Base-by-base conservation (phyloP, 53 echinoderm and acorn worm genomes). In the Glandiceps talaboti region DNA sequence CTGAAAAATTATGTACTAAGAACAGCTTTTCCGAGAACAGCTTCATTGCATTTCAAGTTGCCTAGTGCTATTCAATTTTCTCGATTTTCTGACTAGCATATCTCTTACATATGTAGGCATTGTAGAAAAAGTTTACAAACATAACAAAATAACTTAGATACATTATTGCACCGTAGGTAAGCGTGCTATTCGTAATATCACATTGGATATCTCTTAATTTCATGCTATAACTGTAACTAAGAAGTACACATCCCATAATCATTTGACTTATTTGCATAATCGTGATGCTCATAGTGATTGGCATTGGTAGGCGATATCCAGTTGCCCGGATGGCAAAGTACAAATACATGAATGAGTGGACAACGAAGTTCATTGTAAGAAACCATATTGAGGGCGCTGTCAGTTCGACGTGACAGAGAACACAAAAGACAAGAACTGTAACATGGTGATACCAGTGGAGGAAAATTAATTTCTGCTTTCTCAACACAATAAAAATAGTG, bases 381-480 rank as follows among this genome's bases (percentile, higher is more conserved):
- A 87, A 87, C 14, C 82, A 87, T 10, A 79, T 45, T 29, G 79
- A 82, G 0, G 79, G 73, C 1, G 87, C 78, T 1, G 79, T 82
- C 32, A 76, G 80, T 14, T 82, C 72, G 0, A 74, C 79, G 28
- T 87, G 83, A 1, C 83, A 88, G 77, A 83, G 87, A 77, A 90
- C 90, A 10, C 85, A 81, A 75, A 89, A 95, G 30, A 95, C 33
- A 0, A 93, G 85, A 0, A 93, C 92, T 30, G 88, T 82, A 64
- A 88, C 81, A 76, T 95, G 96, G 73, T 95, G 96, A 33, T 93
- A 95, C 96, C 96, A 95, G 78, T 95, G 96, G 0, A 95, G 89
- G 33, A 92, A 85, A 75, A 92, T 90, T 73, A 95, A 33, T 78
- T 90, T 92, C 85, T 95, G 92, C 77, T 95, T 95, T 12, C 92